Base-by-base conservation (phyloP, 2,888 invertebrate genomes). In the Hirtodrosophila cameraria region DNA sequence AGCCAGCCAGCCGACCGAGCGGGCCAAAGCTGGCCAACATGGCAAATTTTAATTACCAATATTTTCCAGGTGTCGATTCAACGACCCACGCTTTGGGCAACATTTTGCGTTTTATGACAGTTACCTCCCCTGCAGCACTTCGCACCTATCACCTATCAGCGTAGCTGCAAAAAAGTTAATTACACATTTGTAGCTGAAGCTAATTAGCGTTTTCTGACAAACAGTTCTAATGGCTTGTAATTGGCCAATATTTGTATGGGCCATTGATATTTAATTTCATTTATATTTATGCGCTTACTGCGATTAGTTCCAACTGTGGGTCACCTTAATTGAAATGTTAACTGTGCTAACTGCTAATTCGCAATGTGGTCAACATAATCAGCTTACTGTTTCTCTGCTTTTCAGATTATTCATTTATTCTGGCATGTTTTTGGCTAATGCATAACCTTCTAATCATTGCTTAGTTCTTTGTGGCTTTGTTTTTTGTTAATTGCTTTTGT, bases 21-120 rank as follows among this genome's bases (percentile, higher is more conserved):
- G 7, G 6, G 23, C 23, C 23, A 5, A 31, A 42, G 25, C 49
- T 52, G 45, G 58, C 46, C 43, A 31, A 58, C 60, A 58, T 65
- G 81, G 74, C 75, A 39, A 84, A 75, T 82, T 80, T 85, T 80
- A 80, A 85, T 80, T 80, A 80, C 79, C 79, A 80, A 78, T 75
- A 85, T 80, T 72, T 74, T 85, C 62, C 79, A 80, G 83, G 79
- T 82, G 79, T 85, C 83, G 79, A 67, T 45, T 62, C 61, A 41
- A 62, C 79, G 72, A 65, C 79, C 78, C 78, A 79, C 78, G 62
- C 72, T 49, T 38, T 38, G 45, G 48, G 62, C 84, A 72, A 72
- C 72, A 83, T 72, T 83, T 79, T 79, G 61, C 58, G 67, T 71
- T 77, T 77, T 77, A 77, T 77, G 77, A 83, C 83, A 82, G 30